phyloP scores from a whole-genome alignment of 2,113 vertebrate genomes.

The Pluvialis apricaria region DNA sequence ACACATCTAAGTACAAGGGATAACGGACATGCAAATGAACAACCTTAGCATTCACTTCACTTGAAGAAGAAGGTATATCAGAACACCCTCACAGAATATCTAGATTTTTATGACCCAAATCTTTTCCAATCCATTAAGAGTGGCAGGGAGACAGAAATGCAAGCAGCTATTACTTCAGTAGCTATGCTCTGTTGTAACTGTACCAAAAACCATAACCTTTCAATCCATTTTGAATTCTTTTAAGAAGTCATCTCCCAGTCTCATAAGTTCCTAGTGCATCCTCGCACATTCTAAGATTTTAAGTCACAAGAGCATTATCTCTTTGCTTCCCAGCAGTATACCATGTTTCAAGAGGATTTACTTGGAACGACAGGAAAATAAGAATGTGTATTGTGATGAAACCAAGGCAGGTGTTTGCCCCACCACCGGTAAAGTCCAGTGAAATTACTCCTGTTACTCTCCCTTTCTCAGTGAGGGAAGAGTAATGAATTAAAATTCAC shows the following conservation, averaged over 20 bases:
- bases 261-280: background rate
- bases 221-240: background rate
- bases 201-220: background rate
- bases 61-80: background rate
- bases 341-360: background rate
- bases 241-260: background rate
- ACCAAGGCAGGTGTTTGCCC: background rate
- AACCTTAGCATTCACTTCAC: background rate
- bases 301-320: background rate
- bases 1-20: background rate
- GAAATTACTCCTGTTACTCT: background rate
- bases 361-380: background rate
- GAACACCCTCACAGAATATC: background rate
- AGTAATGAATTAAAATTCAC: background rate
- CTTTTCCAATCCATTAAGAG: background rate
- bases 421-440: background rate
- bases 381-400: background rate
- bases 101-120: background rate
- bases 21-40: background rate
- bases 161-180: background rate
- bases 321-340: rapidly evolving
- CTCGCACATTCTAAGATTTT: background rate
- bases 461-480: background rate
- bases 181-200: background rate
- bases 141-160: background rate